Conservation (phyloP, 2,797 vertebrate genomes). For the Labroides dimidiatus region DNA sequence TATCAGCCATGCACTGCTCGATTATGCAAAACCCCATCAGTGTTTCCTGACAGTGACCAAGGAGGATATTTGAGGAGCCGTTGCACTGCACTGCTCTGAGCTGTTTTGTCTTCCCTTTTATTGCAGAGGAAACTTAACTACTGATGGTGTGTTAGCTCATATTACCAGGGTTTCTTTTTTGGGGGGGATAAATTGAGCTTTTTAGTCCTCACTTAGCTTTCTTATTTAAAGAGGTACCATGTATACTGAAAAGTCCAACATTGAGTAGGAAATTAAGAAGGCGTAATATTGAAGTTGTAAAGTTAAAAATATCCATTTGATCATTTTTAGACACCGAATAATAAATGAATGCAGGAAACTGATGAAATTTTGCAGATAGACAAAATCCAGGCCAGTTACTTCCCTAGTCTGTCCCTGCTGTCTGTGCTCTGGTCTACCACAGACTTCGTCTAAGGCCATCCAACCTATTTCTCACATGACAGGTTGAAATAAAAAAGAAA, state of each 20-base stretch:
- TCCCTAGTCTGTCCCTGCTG: constrained; percentile 62
- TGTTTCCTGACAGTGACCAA: constrained; percentile 72
- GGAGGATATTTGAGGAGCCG: constrained; percentile 46
- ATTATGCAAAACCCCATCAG: constrained; percentile 73
- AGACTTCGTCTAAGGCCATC: constrained; percentile 45
- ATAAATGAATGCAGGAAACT: constrained; percentile 20
- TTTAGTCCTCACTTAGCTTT: neutral
- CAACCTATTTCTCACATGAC: constrained; percentile 58
- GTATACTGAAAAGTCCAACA: neutral
- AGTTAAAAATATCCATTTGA: neutral
- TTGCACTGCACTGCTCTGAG: constrained; percentile 18
- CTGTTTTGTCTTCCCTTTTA: constrained; percentile 2
- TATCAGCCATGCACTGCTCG: constrained; percentile 69
- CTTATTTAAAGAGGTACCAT: neutral
- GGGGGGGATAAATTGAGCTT: neutral
- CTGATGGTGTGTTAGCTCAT: neutral
- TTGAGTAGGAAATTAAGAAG: neutral
- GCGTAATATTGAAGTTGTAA: neutral
- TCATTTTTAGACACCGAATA: constrained; percentile 28
- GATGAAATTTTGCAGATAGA: constrained; percentile 44
- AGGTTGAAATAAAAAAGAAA: constrained; percentile 14
- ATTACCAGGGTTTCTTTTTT: neutral
- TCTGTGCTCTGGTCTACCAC: constrained; percentile 69
- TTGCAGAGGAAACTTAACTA: neutral
- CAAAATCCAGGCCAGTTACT: constrained; percentile 55